A percentile compares a stretch with the other conserved stretches of the same genome.
These are phyloP conservation scores for Creontiades dilutus DNA, from an alignment of 2,888 invertebrate genomes.

Conservation along the genomic window DNA sequence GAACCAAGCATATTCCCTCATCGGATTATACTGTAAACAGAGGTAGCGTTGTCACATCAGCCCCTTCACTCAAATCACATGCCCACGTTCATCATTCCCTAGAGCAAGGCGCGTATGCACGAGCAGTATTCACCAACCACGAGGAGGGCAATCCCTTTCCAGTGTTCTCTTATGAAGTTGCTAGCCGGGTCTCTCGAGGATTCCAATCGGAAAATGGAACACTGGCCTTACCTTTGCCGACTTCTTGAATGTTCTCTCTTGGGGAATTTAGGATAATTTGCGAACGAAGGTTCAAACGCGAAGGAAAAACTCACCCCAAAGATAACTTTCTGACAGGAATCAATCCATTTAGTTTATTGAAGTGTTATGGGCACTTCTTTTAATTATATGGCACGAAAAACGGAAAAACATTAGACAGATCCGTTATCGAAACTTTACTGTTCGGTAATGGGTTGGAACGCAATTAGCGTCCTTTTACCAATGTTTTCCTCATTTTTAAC, in stretches of 20 bases:
- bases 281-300: not conserved
- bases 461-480: too few relatives aligned
- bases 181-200: not conserved
- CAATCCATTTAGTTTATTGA: not conserved
- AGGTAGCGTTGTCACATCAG: not conserved
- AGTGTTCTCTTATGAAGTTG: not conserved
- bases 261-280: not conserved
- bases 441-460: too few relatives aligned
- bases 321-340: not conserved
- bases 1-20: not conserved
- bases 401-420: too few relatives aligned
- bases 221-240: not conserved
- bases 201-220: not conserved
- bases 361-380: conserved; percentile 11
- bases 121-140: not conserved
- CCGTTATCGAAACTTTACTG: too few relatives aligned
- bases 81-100: not conserved
- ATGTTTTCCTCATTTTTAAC: too few relatives aligned
- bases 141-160: not conserved
- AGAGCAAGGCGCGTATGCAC: not conserved
- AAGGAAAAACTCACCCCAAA: not conserved
- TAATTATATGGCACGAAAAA: not conserved
- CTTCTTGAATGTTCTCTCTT: not conserved
- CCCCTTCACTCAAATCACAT: not conserved
- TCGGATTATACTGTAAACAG: not conserved